phyloP scores from a whole-genome alignment of 2,888 invertebrate species.

The Xanthia icteritia region DNA sequence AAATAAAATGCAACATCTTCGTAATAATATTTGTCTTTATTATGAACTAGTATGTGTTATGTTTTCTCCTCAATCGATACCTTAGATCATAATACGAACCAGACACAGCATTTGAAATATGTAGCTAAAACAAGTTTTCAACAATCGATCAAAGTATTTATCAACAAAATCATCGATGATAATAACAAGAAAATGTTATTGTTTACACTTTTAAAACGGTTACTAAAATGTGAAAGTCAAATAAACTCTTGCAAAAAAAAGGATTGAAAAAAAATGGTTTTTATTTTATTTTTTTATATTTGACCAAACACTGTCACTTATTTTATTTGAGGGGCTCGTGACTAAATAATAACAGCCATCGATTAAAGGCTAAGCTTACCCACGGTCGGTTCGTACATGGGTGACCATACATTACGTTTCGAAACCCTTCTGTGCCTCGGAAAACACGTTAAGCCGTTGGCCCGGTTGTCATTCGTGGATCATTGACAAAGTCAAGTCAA shows the following conservation, averaged over 20 bases:
- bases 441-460: too few species aligned
- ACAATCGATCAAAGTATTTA: conserved; percentile 13
- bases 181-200: conserved; percentile 21
- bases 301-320: neutral
- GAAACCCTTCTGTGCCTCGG: too few species aligned
- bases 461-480: too few species aligned
- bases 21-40: conserved; percentile 22
- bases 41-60: conserved; percentile 24
- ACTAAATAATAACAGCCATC: neutral
- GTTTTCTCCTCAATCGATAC: conserved; percentile 37
- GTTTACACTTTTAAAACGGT: neutral
- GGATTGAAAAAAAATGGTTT: too few species aligned
- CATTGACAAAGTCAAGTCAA: too few species aligned
- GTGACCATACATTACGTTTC: neutral
- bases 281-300: neutral
- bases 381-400: neutral
- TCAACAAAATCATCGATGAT: conserved; percentile 14
- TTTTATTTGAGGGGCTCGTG: neutral
- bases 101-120: conserved; percentile 31
- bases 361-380: neutral
- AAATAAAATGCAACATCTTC: conserved; percentile 21
- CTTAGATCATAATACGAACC: conserved; percentile 28
- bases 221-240: neutral
- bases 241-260: neutral
- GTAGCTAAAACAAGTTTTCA: conserved; percentile 43